Evolutionary conservation across 2,888 invertebrate species (phyloP).

Genomic region (Brachyopa scutellaris): DNA sequence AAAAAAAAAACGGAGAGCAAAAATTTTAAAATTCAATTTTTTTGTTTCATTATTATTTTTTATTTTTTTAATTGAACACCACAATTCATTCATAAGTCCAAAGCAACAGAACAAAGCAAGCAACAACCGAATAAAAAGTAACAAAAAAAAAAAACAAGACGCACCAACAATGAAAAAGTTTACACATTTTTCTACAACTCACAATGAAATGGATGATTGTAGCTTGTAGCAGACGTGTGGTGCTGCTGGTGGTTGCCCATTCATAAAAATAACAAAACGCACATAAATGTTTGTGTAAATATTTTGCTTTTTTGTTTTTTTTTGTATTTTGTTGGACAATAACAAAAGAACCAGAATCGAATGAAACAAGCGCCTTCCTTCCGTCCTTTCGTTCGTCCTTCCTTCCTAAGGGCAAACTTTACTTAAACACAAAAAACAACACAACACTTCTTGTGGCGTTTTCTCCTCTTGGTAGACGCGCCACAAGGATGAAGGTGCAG

Average conservation of each 20-base stretch:
- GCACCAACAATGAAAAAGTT: too few species aligned
- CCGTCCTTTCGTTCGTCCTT: too few species aligned
- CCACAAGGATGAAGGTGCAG: constrained; percentile 43
- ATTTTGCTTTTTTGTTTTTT: constrained; percentile 12
- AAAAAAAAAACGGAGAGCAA: background rate
- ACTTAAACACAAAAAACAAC: too few species aligned
- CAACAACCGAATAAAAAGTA: too few species aligned
- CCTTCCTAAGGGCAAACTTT: constrained; percentile 7
- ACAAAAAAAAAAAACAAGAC: too few species aligned
- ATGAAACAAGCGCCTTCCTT: constrained; percentile 47
- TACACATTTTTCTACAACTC: constrained; percentile 63
- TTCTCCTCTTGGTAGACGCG: background rate
- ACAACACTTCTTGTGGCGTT: too few species aligned
- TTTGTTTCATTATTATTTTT: too few species aligned
- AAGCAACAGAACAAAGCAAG: constrained; percentile 11
- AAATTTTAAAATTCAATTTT: constrained; percentile 45
- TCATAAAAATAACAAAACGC: constrained; percentile 59
- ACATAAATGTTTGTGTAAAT: constrained; percentile 48
- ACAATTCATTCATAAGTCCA: constrained; percentile 54
- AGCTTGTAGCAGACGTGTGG: constrained; percentile 6
- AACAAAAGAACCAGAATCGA: constrained; percentile 51
- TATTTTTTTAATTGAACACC: too few species aligned
- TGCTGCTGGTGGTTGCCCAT: constrained; percentile 33
- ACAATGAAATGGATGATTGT: constrained; percentile 35
- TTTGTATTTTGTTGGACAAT: constrained; percentile 15